Conservation (phyloP, 2,113 vertebrate species). For the Chaetops frenatus region DNA sequence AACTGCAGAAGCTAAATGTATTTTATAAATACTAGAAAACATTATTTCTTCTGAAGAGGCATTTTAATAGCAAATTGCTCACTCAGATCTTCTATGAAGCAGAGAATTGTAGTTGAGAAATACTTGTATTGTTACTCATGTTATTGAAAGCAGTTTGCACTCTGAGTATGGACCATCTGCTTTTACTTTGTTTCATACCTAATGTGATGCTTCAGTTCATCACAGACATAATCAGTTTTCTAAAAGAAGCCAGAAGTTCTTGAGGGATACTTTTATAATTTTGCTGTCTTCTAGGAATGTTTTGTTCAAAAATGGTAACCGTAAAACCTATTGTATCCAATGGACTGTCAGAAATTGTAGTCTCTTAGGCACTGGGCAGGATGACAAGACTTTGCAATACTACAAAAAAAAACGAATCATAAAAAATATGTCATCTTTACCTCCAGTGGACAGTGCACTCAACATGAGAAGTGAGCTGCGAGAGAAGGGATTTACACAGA, state of each 20-base stretch:
- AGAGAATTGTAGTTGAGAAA: background rate
- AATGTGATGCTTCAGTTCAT: background rate
- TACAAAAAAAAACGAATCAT: background rate
- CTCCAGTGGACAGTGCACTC: background rate
- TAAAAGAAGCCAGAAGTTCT: background rate
- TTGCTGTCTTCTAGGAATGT: background rate
- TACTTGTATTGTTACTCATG: background rate
- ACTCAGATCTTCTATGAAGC: background rate
- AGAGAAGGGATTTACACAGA: background rate
- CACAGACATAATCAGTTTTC: constrained; percentile 39
- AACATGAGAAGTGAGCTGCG: background rate
- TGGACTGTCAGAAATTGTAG: background rate
- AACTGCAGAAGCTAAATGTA: background rate
- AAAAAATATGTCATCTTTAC: background rate
- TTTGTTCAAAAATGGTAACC: background rate
- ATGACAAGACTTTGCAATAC: background rate
- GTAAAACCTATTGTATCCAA: background rate
- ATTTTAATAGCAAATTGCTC: background rate
- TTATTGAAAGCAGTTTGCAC: background rate
- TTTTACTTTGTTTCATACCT: constrained; percentile 30
- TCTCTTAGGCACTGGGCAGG: background rate
- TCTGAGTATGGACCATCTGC: background rate
- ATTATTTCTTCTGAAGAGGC: background rate
- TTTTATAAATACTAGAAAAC: constrained; percentile 7
- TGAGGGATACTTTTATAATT: background rate